Evolutionary conservation across 1,140 invertebrate species (phyloP), one percentile per base, ranked within the genome.

Genomic region (Pseudomyrmex cubaensis): DNA sequence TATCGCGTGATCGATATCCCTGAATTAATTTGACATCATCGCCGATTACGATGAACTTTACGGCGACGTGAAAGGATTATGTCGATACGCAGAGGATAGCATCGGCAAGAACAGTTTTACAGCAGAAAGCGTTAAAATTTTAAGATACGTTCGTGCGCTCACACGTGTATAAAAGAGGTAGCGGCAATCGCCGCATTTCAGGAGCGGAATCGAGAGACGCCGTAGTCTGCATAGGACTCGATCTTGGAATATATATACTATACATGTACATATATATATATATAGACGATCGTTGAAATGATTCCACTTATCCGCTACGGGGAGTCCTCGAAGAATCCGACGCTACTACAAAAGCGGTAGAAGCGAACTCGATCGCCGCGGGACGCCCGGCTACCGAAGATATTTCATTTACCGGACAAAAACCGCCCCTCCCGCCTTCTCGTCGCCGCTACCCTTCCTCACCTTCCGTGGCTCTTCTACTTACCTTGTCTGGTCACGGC

Each of bases 361-460:
- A 92, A 91, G 90, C 91, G 91, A 92, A 91, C 91, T 89, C 87
- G 90, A 87, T 89, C 92, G 86, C 92, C 75, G 89, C 91, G 85
- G 92, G 92, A 91, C 83, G 92, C 89, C 91, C 87, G 57, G 92
- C 92, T 93, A 93, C 92, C 90, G 92, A 93, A 92, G 92, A 93
- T 92, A 93, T 93, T 93, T 92, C 92, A 93, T 93, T 93, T 92
- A 93, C 91, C 85, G 86, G 91, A 92, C 91, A 93, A 92, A 93
- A 93, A 92, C 88, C 54, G 80, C 78, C 80, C 63, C 61, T 54
- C 69, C 22, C 20, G 52, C 57, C 63, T 54, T 54, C 69, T n/a
- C 20, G 52, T 52, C 46, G 48, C 48, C 52, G n/a, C 74, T 44
- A 44, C 57, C 22, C 57, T 61, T 15, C 25, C 25, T 72, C 62